Evolutionary conservation across 2,113 vertebrate species (phyloP), one percentile per base, ranked within the genome.

Genomic region (Hipposideros armiger): DNA sequence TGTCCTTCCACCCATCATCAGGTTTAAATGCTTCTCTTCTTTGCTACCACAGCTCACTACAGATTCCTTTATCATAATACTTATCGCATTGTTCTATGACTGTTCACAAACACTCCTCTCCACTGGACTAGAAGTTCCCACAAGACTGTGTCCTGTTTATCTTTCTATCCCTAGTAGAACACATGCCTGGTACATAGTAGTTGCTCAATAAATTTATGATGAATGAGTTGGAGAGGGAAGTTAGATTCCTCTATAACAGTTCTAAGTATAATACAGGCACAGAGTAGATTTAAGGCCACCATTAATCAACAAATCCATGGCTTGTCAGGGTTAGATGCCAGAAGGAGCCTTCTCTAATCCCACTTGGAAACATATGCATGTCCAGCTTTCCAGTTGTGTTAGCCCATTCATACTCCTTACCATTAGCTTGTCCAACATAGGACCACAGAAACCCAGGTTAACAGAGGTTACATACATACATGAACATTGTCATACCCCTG

Each of bases 321-420:
- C 17, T 89, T 84, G 13, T 84, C 52, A 92, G 28, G 47, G 5
- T 77, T 47, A 26, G 28, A 58, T 64, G 9, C 5, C 50, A 83
- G 32, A 47, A 91, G 16, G 6, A n/a, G 19, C 19, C 67, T 92
- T 89, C 45, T 72, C 40, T 24, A 80, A 56, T 56, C 4, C n/a
- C 67, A 40, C 54, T 52, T 70, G 67, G 56, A 96, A 82, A 87
- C 16, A 72, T 4, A 54, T 24, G 36, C 26, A 66, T 80, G 82
- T 95, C 30, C 11, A 93, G 30, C 40, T 97, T 87, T 52, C 67
- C 52, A 77, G 10, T 60, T 91, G 73, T 13, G 26, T 50, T 82
- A 42, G 32, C 72, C 87, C 42, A 73, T 80, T 42, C 70, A 67
- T 1, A 83, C 15, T 70, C 50, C n/a, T 92, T 81, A 87, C 30